Percentiles rank a stretch among this genome's conserved stretches.
phyloP scores from a whole-genome alignment of 2,888 invertebrate species.

The Nemapogon koenigi region DNA sequence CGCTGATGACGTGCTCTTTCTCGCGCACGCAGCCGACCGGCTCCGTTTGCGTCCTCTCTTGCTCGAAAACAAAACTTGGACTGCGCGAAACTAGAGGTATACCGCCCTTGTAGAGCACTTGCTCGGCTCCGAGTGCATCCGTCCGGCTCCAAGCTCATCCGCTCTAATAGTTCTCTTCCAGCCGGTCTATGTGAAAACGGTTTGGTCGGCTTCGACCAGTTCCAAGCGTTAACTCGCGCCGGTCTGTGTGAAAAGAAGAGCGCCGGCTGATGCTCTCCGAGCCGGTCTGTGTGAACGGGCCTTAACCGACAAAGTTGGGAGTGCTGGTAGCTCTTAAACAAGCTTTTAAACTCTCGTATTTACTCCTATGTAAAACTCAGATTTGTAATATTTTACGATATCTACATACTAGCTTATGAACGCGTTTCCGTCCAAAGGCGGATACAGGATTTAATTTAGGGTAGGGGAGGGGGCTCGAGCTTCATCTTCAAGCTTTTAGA shows the following conservation, averaged over 20 bases:
- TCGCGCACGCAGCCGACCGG: not conserved
- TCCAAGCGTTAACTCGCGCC: slow-evolving; percentile 1
- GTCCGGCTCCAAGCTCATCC: not conserved
- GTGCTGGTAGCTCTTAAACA: too few species aligned
- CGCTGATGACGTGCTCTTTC: not conserved
- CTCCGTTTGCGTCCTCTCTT: slow-evolving; percentile 2
- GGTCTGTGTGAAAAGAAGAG: not conserved
- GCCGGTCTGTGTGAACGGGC: not conserved
- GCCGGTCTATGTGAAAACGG: slow-evolving; percentile 2
- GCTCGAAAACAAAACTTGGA: not conserved
- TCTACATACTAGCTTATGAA: too few species aligned
- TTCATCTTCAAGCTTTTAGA: too few species aligned
- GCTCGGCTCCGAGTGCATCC: slow-evolving; percentile 2
- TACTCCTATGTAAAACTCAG: too few species aligned
- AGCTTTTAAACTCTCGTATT: too few species aligned
- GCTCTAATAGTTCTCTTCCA: slow-evolving; percentile 2
- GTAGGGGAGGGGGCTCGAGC: too few species aligned
- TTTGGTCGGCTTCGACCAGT: slow-evolving; percentile 2
- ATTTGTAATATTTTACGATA: too few species aligned
- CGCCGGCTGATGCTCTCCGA: not conserved
- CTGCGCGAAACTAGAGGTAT: not conserved
- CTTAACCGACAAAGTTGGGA: too few species aligned
- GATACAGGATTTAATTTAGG: too few species aligned
- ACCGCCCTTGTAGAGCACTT: not conserved
- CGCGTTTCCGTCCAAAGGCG: too few species aligned